Base-by-base conservation (phyloP, 2,797 vertebrate genomes). In the Acanthiza pusilla region DNA sequence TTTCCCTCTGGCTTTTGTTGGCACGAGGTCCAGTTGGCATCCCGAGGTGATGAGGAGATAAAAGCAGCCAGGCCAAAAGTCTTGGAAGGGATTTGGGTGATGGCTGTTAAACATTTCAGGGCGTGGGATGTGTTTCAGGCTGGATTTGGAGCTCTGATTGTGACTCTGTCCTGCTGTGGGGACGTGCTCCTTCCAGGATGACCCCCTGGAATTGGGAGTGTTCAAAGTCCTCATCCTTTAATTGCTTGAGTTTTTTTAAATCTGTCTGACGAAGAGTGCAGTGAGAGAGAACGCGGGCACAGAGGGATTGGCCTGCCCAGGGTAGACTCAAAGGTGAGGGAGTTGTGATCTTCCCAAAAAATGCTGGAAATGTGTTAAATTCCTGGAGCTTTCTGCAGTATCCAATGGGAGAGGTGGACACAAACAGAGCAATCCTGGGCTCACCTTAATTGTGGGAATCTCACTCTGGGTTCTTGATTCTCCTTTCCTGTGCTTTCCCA, bases 371-470 rank as follows among this genome's bases (percentile, higher is more conserved):
- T 2, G 22, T 45, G 26, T 10, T 36, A 47, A 10, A 16, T 34
- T 51, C 54, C 45, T 53, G 34, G 11, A 20, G 1, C 3, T 66
- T 65, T 65, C n/a, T 72, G 30, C 36, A 19, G 25, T 6, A 42
- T 32, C 47, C 1, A 1, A 0, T 16, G 36, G 2, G 55, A 22
- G 55, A 40, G 5, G 5, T 23, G 25, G n/a, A 40, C 0, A 3
- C 6, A 22, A 25, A 25, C 0, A 0, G 3, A 32, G 7, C 22
- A 40, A 61, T 36, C 5, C 48, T 12, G 16, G 67, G n/a, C 38
- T 38, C 38, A 38, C 38, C 38, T 38, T 38, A 9, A 13, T 3
- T 25, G 19, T 48, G 47, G 57, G 36, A 60, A 51, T 43, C 21
- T 17, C 38, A 12, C 27, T 77, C 34, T 9, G 11, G 1, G 18